Conservation (phyloP, 2,888 invertebrate species). For the Xestobium rufovillosum region DNA sequence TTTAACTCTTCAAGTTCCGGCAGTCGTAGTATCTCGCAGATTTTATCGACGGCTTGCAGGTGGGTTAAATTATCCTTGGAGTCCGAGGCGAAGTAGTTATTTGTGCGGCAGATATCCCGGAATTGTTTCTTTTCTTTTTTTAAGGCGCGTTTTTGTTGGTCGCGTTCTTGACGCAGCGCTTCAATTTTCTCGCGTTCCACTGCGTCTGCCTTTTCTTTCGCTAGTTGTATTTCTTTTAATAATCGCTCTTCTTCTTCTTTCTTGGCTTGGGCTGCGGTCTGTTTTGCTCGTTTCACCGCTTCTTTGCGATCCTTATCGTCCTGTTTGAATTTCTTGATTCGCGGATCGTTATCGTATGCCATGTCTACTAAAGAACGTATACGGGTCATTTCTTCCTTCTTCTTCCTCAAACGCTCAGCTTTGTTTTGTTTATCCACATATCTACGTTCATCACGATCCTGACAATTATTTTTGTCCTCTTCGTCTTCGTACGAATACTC, state of each 20-base stretch:
- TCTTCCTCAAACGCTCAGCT: constrained; percentile 80
- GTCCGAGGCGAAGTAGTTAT: constrained; percentile 69
- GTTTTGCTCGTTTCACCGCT: constrained; percentile 81
- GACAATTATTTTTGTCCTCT: constrained; percentile 96
- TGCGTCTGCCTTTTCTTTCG: constrained; percentile 70
- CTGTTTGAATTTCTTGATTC: constrained; percentile 86
- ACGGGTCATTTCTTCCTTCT: constrained; percentile 94
- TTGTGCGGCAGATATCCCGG: constrained; percentile 70
- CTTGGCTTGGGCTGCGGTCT: constrained; percentile 73
- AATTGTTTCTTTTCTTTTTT: constrained; percentile 81
- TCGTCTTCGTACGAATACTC: constrained; percentile 98
- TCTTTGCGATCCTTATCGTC: constrained; percentile 87
- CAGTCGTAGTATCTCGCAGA: constrained; percentile 73
- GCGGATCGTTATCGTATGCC: constrained; percentile 89
- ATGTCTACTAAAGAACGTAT: constrained; percentile 87
- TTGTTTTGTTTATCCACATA: constrained; percentile 99
- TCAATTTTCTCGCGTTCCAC: constrained; percentile 78
- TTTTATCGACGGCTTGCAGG: constrained; percentile 87
- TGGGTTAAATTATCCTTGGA: constrained; percentile 68
- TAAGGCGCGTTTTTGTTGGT: constrained; percentile 74
- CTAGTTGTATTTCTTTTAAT: constrained; percentile 61
- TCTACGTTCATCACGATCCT: constrained; percentile 90
- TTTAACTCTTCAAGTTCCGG: constrained; percentile 70
- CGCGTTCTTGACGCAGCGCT: constrained; percentile 75
- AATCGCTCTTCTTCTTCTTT: constrained; percentile 78